Percentiles rank a stretch among this genome's conserved stretches.
Conservation (phyloP, 2,113 vertebrate genomes). For the Erpornis zantholeuca region DNA sequence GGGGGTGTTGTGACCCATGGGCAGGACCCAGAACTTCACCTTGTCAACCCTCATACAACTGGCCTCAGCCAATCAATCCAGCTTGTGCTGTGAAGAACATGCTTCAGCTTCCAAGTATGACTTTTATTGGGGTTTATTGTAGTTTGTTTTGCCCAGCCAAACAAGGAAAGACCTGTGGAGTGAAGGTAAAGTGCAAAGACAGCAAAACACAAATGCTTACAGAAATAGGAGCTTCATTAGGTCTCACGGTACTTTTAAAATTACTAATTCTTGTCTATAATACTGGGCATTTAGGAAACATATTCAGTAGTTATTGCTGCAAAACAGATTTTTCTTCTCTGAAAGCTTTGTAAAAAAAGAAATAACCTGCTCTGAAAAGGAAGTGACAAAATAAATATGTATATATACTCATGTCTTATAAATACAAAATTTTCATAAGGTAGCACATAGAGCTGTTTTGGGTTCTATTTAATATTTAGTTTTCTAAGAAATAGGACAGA, state of each 20-base stretch:
- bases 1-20: not conserved
- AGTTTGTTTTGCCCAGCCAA: not conserved
- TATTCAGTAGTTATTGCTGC: not conserved
- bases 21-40: not conserved
- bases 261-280: not conserved
- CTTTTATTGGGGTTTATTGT: not conserved
- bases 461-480: not conserved
- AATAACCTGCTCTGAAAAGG: not conserved
- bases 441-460: not conserved
- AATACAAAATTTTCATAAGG: not conserved
- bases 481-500: not conserved
- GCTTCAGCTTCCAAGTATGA: not conserved
- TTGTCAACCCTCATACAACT: too few relatives aligned
- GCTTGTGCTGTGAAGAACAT: not conserved
- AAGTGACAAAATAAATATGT: not conserved
- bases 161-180: not conserved
- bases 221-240: not conserved
- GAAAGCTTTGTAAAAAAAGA: not conserved
- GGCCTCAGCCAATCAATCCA: too few relatives aligned
- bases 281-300: not conserved
- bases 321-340: not conserved
- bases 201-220: not conserved
- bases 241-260: not conserved
- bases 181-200: not conserved
- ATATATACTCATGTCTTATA: not conserved